A percentile compares a stretch with the other conserved stretches of the same genome.
These are phyloP conservation scores for Meta bourneti DNA, from an alignment of 2,888 invertebrate genomes.

Conservation along the genomic window DNA sequence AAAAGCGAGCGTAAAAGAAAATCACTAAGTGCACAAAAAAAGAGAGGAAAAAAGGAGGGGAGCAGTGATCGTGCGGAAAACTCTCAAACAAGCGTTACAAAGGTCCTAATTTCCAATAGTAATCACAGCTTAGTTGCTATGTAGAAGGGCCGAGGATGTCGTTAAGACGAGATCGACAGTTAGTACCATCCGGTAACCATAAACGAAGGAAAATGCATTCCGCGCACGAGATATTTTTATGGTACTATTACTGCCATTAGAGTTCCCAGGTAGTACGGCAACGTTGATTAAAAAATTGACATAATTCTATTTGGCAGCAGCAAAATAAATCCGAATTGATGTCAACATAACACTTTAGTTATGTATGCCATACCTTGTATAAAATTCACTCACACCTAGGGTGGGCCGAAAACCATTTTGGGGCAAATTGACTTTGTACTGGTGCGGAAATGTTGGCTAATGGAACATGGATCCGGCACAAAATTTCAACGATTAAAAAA, in stretches of 20 bases:
- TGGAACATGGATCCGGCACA: too few relatives aligned
- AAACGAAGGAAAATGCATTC: constrained; percentile 6
- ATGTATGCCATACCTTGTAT: too few relatives aligned
- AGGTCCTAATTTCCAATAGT: constrained; percentile 67
- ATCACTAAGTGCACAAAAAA: background rate
- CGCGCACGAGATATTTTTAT: constrained; percentile 13
- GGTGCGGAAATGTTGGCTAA: too few relatives aligned
- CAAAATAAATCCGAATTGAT: too few relatives aligned
- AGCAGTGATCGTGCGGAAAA: background rate
- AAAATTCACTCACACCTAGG: too few relatives aligned
- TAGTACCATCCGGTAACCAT: constrained; percentile 22
- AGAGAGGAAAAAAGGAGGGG: background rate
- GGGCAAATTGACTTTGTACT: too few relatives aligned
- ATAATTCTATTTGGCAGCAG: too few relatives aligned
- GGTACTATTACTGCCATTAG: constrained; percentile 50
- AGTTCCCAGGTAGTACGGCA: constrained; percentile 28
- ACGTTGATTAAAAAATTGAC: background rate
- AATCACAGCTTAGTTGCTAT: constrained; percentile 56
- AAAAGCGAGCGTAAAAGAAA: too few relatives aligned
- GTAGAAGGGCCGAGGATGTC: constrained; percentile 37
- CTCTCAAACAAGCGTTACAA: constrained; percentile 38
- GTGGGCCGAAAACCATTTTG: too few relatives aligned
- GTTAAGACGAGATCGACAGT: constrained; percentile 37
- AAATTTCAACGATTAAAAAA: too few relatives aligned
- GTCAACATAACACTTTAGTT: too few relatives aligned